Evolutionary conservation across 2,797 vertebrate genomes (phyloP), one percentile per base, ranked within the genome.

Genomic region (Gymnocypris eckloni): DNA sequence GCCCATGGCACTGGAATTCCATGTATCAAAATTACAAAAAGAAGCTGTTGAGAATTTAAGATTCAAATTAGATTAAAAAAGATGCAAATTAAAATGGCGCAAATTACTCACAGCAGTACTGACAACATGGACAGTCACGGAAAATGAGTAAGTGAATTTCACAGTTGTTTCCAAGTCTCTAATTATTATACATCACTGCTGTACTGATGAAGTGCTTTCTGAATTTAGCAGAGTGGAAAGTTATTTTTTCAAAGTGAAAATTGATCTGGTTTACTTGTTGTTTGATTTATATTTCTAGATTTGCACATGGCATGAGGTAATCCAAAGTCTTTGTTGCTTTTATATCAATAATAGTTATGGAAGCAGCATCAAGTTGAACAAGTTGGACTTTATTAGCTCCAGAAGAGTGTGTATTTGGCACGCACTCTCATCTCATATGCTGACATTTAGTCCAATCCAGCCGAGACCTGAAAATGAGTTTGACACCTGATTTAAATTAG

Each of bases 401-500:
- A 78, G 54, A 61, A 43, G 6, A 25, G 54, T 12, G 18, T 78
- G 5, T 20, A 50, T 67, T 80, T 1, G 12, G 73, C 50, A 76
- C 16, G 13, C 18, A 37, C 3, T 37, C 28, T 75, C 4, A 0
- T 75, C 15, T 15, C 8, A 73, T 10, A 18, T 10, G 13, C 6
- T 59, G 76, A 41, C 3, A 43, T 61, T 61, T 45, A 25, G 59
- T 12, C 4, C 45, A 81, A 20, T 52, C 25, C 9, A 1, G 64
- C 16, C 10, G 4, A 10, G 20, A 50, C 66, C 22, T 71, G n/a
- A 82, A 70, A 41, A 82, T 71, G 3, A 41, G 80, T 39, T 82
- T 71, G 33, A 37, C 66, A 56, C 20, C 22, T 52, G 18, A 71
- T 81, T 81, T 81, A 71, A 81, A 81, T 71, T n/a, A 25, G 2